A percentile compares a stretch with the other conserved stretches of the same genome.
These are phyloP conservation scores for Agapetus fuscipes DNA, from an alignment of 2,888 invertebrate species.

Conservation along the genomic window DNA sequence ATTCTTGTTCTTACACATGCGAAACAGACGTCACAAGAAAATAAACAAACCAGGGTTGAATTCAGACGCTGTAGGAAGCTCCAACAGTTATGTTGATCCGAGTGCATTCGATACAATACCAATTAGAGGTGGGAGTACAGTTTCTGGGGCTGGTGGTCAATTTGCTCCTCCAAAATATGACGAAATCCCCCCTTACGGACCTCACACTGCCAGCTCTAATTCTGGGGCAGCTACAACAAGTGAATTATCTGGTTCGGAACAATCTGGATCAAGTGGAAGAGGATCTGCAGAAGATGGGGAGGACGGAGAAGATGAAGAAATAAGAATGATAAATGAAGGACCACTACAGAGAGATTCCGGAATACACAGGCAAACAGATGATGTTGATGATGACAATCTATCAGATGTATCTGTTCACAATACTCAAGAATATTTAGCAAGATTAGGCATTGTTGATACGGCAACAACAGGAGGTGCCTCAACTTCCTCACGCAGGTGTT, in stretches of 20 bases:
- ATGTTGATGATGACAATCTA: conserved; percentile 59
- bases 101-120: conserved; percentile 86
- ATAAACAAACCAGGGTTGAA: conserved; percentile 68
- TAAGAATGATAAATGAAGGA: conserved; percentile 94
- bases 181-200: conserved; percentile 79
- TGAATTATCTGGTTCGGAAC: conserved; percentile 87
- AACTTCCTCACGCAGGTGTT: conserved; percentile 56
- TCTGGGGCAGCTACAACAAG: conserved; percentile 78
- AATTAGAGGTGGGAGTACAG: conserved; percentile 53
- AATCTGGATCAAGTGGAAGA: conserved; percentile 90
- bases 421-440: conserved; percentile 90
- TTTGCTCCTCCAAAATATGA: conserved; percentile 88
- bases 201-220: conserved; percentile 66
- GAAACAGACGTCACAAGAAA: conserved; percentile 70
- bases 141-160: conserved; percentile 47
- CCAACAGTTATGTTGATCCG: conserved; percentile 80
- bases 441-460: conserved; percentile 86
- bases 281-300: conserved; percentile 94
- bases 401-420: conserved; percentile 89
- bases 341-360: conserved; percentile 67
- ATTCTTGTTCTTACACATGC: conserved; percentile 75
- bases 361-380: conserved; percentile 49
- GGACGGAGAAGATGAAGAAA: conserved; percentile 92
- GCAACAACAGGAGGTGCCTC: conserved; percentile 56
- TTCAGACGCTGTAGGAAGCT: conserved; percentile 63